These are phyloP conservation scores for Gnathonemus echidnorhynchus DNA, from an alignment of 2,113 vertebrate species.

Conservation along the genomic window DNA sequence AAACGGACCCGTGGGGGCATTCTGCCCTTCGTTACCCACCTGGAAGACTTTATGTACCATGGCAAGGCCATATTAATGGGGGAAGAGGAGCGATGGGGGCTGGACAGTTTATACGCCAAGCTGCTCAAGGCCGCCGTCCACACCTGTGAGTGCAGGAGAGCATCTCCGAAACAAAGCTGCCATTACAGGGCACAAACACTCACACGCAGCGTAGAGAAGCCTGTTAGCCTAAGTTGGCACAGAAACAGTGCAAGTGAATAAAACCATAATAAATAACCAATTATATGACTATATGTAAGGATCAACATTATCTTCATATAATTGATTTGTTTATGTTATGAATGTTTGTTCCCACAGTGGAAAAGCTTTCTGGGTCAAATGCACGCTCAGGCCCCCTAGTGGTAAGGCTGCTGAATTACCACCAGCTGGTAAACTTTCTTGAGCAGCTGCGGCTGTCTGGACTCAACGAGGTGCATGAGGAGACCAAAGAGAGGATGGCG, in stretches of 20 bases:
- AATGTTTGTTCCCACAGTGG: conserved; percentile 12
- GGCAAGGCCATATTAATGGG: conserved; percentile 26
- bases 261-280: not conserved
- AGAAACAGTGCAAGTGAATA: not conserved
- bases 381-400: conserved; percentile 35
- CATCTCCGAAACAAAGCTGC: not conserved
- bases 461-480: conserved; percentile 35
- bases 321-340: not conserved
- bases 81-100: conserved; percentile 21
- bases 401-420: conserved; percentile 50
- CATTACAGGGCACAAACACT: not conserved
- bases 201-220: not conserved
- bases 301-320: not conserved
- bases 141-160: conserved; percentile 40
- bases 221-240: not conserved
- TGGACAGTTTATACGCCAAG: conserved; percentile 39
- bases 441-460: conserved; percentile 32
- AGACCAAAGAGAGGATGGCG: conserved; percentile 30
- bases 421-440: conserved; percentile 41
- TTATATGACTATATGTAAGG: not conserved
- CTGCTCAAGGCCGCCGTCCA: conserved; percentile 35
- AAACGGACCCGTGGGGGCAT: conserved; percentile 32
- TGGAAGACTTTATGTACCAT: conserved; percentile 37
- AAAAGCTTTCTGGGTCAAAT: conserved; percentile 32
- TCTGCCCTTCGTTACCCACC: conserved; percentile 37